Percentiles rank a stretch among this genome's conserved stretches.
Evolutionary conservation across 2,888 invertebrate genomes (phyloP).

Genomic region (Apamea sordens): DNA sequence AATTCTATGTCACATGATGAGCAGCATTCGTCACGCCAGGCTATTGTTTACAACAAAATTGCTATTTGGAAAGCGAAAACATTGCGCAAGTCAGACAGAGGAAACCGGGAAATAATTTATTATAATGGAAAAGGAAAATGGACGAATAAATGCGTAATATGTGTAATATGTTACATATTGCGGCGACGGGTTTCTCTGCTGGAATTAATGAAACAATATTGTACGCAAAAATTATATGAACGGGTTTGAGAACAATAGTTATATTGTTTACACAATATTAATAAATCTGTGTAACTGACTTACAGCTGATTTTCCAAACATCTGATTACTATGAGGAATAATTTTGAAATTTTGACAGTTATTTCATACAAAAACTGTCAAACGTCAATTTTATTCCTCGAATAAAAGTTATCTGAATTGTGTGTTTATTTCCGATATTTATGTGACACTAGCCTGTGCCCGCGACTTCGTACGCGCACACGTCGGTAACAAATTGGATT

Average conservation of each 20-base stretch:
- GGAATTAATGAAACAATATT: slow-evolving; percentile 17
- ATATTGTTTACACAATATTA: not conserved
- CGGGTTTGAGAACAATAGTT: not conserved
- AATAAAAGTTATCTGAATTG: not conserved
- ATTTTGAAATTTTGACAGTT: too few relatives aligned
- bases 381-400: too few relatives aligned
- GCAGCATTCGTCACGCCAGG: slow-evolving; percentile 69
- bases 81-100: slow-evolving; percentile 56
- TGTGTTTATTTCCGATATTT: not conserved
- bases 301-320: too few relatives aligned
- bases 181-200: slow-evolving; percentile 8
- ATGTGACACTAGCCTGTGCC: not conserved
- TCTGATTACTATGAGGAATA: too few relatives aligned
- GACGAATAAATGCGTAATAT: slow-evolving; percentile 28
- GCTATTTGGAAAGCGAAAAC: slow-evolving; percentile 65
- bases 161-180: slow-evolving; percentile 32
- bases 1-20: slow-evolving; percentile 63
- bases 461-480: too few relatives aligned
- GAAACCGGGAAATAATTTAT: slow-evolving; percentile 48
- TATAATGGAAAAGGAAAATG: slow-evolving; percentile 36
- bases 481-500: too few relatives aligned
- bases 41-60: slow-evolving; percentile 66
- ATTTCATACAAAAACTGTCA: too few relatives aligned
- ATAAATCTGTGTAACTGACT: not conserved
- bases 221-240: not conserved